Base-by-base conservation (phyloP, 2,113 vertebrate species). In the Sigmodon hispidus region DNA sequence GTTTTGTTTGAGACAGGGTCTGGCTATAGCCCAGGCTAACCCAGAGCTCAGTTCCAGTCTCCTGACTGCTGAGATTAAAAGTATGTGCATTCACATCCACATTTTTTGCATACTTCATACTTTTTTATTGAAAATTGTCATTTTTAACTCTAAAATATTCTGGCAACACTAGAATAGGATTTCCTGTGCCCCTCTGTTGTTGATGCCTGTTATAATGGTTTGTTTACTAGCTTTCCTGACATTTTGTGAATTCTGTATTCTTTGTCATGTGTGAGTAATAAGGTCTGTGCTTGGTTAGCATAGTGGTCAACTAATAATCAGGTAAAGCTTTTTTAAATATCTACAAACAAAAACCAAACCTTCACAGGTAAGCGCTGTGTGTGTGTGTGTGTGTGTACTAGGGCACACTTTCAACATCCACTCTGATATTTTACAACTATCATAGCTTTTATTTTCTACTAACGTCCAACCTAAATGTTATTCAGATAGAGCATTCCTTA, bases 61-160 rank as follows among this genome's bases (percentile, higher is more conserved):
- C 63, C 63, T 87, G 31, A 50, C 22, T 65, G 26, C 61, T 85
- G 43, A 67, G 43, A 65, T 85, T 48, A 65, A 5, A 85, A 48
- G 24, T 22, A 36, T 36, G 31, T 85, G 45, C 43, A 61, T 67
- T 17, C 83, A 65, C 43, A 50, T 16, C 61, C 61, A 86, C 3
- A n/a, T 95, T 90, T 36, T 92, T 80, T 85, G 52, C 19, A 76
- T 50, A 17, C 50, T 57, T 86, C 85, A 2, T 65, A 89, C 50
- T 75, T 93, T 96, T 95, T 57, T 52, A 45, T 85, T 96, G 9
- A 75, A 93, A 93, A 85, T 17, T 76, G 17, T 52, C 80, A 94
- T 84, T 86, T 80, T 91, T 63, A 31, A 95, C 80, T 63, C 91
- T 40, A 75, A 84, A 75, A 84, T 75, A 94, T 80, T 90, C 3